phyloP scores from a whole-genome alignment of 2,888 invertebrate genomes.

The Pyrrhosoma nymphula region DNA sequence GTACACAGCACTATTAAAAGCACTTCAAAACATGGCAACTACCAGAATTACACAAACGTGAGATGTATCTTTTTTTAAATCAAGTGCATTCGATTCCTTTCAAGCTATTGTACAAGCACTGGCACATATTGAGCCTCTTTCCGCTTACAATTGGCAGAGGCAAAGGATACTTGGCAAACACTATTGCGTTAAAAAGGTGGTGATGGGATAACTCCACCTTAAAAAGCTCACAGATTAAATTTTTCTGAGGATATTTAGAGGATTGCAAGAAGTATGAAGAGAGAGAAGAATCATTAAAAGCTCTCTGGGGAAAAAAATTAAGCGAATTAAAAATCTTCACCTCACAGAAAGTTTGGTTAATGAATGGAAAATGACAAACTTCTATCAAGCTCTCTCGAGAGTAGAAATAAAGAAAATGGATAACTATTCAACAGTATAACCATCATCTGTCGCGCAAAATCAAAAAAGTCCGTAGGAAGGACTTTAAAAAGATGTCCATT shows the following conservation, averaged over 20 bases:
- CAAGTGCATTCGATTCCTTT: slow-evolving; percentile 45
- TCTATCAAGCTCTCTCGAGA: slow-evolving; percentile 32
- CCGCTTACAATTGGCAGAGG: not conserved
- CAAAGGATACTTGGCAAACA: not conserved
- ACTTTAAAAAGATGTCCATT: slow-evolving; percentile 46
- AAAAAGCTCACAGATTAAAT: slow-evolving; percentile 16
- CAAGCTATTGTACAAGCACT: slow-evolving; percentile 47
- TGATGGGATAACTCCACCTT: slow-evolving; percentile 49
- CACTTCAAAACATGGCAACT: slow-evolving; percentile 49
- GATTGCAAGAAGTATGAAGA: slow-evolving; percentile 42
- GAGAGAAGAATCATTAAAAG: slow-evolving; percentile 37
- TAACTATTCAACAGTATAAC: slow-evolving; percentile 8
- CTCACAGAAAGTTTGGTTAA: slow-evolving; percentile 34
- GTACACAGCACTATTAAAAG: slow-evolving; percentile 45
- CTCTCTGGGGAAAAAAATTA: slow-evolving; percentile 17
- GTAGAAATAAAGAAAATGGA: not conserved
- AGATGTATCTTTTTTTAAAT: slow-evolving; percentile 42
- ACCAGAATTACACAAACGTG: slow-evolving; percentile 36
- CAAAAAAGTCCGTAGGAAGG: slow-evolving; percentile 37
- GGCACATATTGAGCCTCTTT: not conserved
- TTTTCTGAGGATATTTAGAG: not conserved
- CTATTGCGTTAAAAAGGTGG: slow-evolving; percentile 22
- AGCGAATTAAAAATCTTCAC: slow-evolving; percentile 40
- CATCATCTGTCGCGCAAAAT: slow-evolving; percentile 30
- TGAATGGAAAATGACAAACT: slow-evolving; percentile 38